phyloP scores from a whole-genome alignment of 2,888 invertebrate species.

The Apamea epomidion region DNA sequence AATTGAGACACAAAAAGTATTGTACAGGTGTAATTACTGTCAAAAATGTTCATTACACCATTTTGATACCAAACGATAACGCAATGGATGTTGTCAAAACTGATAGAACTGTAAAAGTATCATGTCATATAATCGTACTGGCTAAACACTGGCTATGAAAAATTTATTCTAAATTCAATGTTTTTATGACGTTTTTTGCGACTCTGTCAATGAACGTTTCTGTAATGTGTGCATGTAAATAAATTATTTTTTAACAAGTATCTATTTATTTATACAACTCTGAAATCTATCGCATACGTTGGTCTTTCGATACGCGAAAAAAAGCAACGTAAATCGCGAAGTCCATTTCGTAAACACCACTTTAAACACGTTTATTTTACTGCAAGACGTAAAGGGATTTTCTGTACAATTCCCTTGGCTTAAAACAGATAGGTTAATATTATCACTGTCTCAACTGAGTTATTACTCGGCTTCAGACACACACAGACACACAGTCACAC shows the following conservation, averaged over 20 bases:
- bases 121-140: too few species aligned
- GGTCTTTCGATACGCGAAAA: neutral
- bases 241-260: too few species aligned
- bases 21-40: neutral
- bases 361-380: neutral
- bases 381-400: neutral
- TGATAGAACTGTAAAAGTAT: neutral
- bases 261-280: neutral
- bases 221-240: too few species aligned
- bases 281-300: neutral
- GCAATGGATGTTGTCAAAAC: neutral
- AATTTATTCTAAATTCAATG: too few species aligned
- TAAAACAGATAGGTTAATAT: conserved; percentile 42
- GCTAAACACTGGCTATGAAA: too few species aligned
- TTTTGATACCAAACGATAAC: neutral
- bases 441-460: conserved; percentile 33
- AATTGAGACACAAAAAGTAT: too few species aligned
- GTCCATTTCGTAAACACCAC: neutral
- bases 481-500: conserved; percentile 4
- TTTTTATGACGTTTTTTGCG: too few species aligned
- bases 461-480: conserved; percentile 29
- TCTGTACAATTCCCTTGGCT: neutral
- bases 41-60: neutral
- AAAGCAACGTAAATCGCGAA: neutral
- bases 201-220: too few species aligned